Evolutionary conservation across 2,113 vertebrate species (phyloP), one percentile per base, ranked within the genome.

Genomic region (Chloroceryle aenea): DNA sequence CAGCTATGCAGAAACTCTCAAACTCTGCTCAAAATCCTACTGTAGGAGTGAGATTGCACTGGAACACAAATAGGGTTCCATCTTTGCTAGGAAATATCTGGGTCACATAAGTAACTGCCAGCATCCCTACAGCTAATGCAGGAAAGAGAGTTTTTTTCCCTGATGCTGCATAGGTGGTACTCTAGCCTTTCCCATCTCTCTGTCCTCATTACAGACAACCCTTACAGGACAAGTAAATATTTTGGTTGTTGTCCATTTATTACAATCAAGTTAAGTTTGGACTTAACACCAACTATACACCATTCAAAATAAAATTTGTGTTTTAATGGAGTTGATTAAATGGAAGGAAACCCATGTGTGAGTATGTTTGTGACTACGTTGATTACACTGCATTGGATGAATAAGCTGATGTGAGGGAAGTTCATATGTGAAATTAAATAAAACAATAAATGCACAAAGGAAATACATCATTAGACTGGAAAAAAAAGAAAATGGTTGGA

Each of bases 21-120:
- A 69, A 55, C 20, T 59, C 36, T 29, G 25, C 52, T 94, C 83
- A 74, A 45, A 53, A 38, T 20, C 7, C 5, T 68, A 29, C 36
- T 76, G 30, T 40, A 76, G 38, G 42, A 48, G 29, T 16, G 26
- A 42, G 91, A 62, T 84, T 74, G 36, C 34, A 62, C 66, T 68
- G 87, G 12, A 10, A n/a, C 47, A 12, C 6, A 27, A 55, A 81
- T 66, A 80, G 30, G 83, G 94, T 95, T 95, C 88, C 53, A 64
- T 73, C 52, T 62, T 82, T 52, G 30, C 87, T 92, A 86, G 68
- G 72, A 96, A 96, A 83, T 29, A 92, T n/a, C 32, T 59, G 18
- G 63, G 52, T 94, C 58, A 27, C 40, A 18, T 14, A 96, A 93
- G 55, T 90, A 55, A 89, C 93, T 97, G 89, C 87, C 81, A 80